A percentile compares a stretch with the other conserved stretches of the same genome.
Conservation (phyloP, 2,113 vertebrate genomes). For the Bombycilla garrulus region DNA sequence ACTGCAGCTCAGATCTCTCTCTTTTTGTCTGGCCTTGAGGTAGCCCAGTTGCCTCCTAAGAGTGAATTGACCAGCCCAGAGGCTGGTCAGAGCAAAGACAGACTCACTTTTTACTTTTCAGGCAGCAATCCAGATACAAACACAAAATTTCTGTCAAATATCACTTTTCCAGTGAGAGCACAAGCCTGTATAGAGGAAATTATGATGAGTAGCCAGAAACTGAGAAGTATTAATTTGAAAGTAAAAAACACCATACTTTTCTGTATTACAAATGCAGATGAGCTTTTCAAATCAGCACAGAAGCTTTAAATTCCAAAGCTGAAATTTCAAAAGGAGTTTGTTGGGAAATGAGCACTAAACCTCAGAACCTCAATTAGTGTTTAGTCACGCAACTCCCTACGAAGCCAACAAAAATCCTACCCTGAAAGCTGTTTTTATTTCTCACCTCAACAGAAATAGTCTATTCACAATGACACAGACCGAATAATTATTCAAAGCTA, state of each 20-base stretch:
- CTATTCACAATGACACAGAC: slow-evolving; percentile 25
- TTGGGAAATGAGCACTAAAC: not conserved
- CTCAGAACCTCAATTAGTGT: slow-evolving; percentile 3
- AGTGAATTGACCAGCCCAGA: not conserved
- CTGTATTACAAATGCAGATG: not conserved
- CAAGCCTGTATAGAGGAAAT: not conserved
- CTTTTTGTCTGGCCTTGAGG: not conserved
- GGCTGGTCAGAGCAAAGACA: not conserved
- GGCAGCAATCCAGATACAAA: not conserved
- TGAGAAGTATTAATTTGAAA: not conserved
- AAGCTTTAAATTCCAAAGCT: slow-evolving; percentile 6
- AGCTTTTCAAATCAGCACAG: not conserved
- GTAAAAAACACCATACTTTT: not conserved
- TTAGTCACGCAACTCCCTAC: not conserved
- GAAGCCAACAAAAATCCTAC: not conserved
- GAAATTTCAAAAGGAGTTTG: not conserved
- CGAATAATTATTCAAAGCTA: slow-evolving; percentile 32
- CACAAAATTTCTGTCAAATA: not conserved
- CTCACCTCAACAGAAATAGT: slow-evolving; percentile 38
- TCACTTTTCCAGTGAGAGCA: not conserved
- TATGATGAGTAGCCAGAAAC: not conserved
- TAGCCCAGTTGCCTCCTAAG: not conserved
- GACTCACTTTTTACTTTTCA: not conserved
- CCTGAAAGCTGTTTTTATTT: slow-evolving; percentile 2
- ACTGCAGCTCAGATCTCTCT: not conserved